Conservation (phyloP, 1,140 invertebrate species). For the Drosophila fuyamai region DNA sequence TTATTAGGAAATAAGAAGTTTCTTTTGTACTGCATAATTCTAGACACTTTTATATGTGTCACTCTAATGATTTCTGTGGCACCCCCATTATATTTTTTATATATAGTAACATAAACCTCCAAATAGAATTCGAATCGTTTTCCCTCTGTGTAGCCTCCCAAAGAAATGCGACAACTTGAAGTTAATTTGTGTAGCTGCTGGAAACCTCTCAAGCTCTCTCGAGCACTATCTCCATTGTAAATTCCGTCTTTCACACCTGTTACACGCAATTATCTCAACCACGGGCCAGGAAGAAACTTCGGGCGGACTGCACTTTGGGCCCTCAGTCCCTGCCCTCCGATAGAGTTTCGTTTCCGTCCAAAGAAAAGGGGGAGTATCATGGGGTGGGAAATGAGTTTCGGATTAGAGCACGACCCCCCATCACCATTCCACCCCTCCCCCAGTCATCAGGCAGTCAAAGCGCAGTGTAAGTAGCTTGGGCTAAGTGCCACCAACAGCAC, state of each 20-base stretch:
- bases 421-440: constrained; percentile 9
- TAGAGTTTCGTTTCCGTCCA: constrained; percentile 3
- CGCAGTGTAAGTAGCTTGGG: constrained; percentile 72
- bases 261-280: constrained; percentile 77
- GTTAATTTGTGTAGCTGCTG: constrained; percentile 62
- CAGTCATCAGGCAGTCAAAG: constrained; percentile 53
- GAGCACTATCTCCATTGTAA: constrained; percentile 74
- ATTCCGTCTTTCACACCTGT: constrained; percentile 83
- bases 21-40: no score
- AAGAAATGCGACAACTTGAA: constrained; percentile 56
- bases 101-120: no score
- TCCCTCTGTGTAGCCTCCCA: not conserved
- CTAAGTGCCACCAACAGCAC: constrained; percentile 66
- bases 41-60: not conserved
- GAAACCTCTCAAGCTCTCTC: constrained; percentile 31
- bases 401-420: constrained; percentile 68
- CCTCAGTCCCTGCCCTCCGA: not conserved
- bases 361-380: constrained; percentile 2
- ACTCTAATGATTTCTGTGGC: no score
- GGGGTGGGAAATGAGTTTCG: constrained; percentile 78
- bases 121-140: not conserved
- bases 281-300: constrained; percentile 67
- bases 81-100: no score
- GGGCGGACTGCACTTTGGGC: constrained; percentile 55
- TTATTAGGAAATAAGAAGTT: no score